Evolutionary conservation across 2,797 vertebrate genomes (phyloP).

Genomic region (Capromys pilorides): DNA sequence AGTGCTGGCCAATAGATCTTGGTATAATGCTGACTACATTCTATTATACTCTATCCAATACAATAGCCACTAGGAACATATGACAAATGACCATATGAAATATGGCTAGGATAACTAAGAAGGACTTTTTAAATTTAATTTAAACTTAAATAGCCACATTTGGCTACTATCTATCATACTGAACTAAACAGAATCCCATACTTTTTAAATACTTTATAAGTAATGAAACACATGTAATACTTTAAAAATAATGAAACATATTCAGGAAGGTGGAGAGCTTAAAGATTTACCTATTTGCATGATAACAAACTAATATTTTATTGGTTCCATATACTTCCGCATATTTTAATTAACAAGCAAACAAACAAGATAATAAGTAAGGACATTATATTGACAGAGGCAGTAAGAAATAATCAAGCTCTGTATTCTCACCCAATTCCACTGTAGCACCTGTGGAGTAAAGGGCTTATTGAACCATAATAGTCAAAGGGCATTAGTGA

Average conservation of each 20-base stretch:
- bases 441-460: neutral
- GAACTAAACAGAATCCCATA: slow-evolving; percentile 4
- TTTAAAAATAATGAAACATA: slow-evolving; percentile 27
- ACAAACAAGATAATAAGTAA: neutral
- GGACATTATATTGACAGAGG: neutral
- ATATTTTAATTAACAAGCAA: neutral
- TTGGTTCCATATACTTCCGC: neutral
- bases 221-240: neutral
- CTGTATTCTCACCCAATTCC: neutral
- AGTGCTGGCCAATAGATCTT: neutral
- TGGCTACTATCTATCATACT: neutral
- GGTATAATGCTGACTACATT: neutral
- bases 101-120: neutral
- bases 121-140: neutral
- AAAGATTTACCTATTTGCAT: neutral
- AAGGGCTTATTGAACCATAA: neutral
- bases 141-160: neutral
- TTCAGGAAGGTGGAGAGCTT: neutral
- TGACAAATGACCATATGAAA: neutral
- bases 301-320: slow-evolving; percentile 15
- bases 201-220: neutral
- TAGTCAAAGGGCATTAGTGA: neutral
- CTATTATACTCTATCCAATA: neutral
- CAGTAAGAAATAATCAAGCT: neutral
- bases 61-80: neutral